Percentiles rank a stretch among this genome's conserved stretches.
Conservation (phyloP, 2,888 invertebrate species). For the Stenchaetothrips biformis region DNA sequence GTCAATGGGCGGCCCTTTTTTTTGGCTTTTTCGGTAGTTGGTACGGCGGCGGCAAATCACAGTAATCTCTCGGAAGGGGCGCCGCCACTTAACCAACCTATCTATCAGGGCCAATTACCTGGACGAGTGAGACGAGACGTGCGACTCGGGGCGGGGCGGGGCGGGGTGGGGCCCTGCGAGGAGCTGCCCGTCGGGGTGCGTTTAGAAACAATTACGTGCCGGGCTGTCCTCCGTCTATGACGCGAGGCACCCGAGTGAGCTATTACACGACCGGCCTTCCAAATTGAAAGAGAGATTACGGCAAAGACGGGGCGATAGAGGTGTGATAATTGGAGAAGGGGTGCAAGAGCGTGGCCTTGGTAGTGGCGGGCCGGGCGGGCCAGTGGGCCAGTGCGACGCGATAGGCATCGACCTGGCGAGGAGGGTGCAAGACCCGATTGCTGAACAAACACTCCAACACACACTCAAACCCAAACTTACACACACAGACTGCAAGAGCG, state of each 20-base stretch:
- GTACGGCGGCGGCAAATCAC: background rate
- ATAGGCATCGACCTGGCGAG: no score
- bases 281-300: background rate
- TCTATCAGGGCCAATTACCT: background rate
- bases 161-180: no score
- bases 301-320: background rate
- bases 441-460: no score
- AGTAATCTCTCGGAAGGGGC: background rate
- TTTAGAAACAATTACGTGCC: background rate
- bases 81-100: no score
- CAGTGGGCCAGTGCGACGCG: no score
- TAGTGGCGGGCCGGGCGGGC: no score
- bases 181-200: background rate
- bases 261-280: background rate
- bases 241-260: conserved; percentile 5
- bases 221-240: background rate
- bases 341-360: no score
- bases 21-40: background rate
- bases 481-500: no score
- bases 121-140: no score
- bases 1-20: background rate
- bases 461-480: no score
- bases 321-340: background rate
- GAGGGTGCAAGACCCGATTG: no score
- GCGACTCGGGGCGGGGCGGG: no score